These are phyloP conservation scores for Drosophila koepferae DNA, from an alignment of 2,888 invertebrate species.

Conservation along the genomic window DNA sequence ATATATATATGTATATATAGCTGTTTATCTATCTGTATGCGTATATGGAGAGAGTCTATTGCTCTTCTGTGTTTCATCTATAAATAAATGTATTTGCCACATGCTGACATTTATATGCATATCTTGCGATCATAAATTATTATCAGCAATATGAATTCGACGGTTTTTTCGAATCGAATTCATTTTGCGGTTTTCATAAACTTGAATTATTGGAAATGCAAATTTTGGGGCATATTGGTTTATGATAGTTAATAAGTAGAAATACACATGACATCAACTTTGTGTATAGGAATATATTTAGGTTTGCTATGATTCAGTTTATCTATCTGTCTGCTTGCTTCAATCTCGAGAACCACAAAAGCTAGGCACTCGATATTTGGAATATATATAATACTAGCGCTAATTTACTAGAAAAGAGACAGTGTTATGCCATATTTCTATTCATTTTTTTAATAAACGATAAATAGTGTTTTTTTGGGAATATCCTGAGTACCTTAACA, in stretches of 20 bases:
- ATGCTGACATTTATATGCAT: slow-evolving; percentile 22
- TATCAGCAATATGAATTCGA: slow-evolving; percentile 9
- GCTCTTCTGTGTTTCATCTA: slow-evolving; percentile 30
- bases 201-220: background rate
- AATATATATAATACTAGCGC: too few relatives aligned
- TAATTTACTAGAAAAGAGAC: background rate
- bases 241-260: background rate
- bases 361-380: fast-evolving
- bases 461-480: too few relatives aligned
- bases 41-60: slow-evolving; percentile 32
- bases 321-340: background rate
- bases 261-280: background rate
- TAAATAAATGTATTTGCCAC: slow-evolving; percentile 73
- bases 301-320: background rate
- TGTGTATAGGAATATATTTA: background rate
- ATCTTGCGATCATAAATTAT: slow-evolving; percentile 8
- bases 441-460: fast-evolving
- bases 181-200: slow-evolving; percentile 44
- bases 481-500: background rate
- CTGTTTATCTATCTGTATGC: background rate
- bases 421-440: background rate
- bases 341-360: background rate
- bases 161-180: background rate
- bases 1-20: too few relatives aligned
- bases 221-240: background rate